These are phyloP conservation scores for Caenorhabditis sp. DNA, from an alignment of 2,888 invertebrate genomes.

Conservation along the genomic window DNA sequence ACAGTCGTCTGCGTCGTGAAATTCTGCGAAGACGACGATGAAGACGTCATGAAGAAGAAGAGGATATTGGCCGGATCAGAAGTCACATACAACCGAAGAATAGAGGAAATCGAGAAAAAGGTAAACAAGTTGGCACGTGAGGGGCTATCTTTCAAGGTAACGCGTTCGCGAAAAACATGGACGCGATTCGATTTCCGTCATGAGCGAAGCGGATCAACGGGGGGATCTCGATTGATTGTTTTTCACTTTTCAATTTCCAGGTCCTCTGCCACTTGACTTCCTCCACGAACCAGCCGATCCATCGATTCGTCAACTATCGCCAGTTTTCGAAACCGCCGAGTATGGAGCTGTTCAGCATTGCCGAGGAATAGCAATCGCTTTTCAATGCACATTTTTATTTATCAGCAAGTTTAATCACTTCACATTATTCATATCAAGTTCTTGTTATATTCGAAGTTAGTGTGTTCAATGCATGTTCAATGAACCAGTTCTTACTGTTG, in stretches of 20 bases:
- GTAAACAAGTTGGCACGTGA: constrained; percentile 6
- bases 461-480: constrained; percentile 3
- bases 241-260: not conserved
- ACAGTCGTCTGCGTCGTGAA: not conserved
- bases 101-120: constrained; percentile 4
- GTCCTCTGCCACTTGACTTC: not conserved
- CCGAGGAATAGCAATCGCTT: not conserved
- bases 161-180: not conserved
- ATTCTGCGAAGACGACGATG: not conserved
- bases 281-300: not conserved
- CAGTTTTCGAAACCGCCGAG: constrained; percentile 2
- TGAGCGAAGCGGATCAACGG: not conserved
- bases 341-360: constrained; percentile 1
- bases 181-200: not conserved
- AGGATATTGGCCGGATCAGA: not conserved
- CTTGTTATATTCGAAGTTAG: not conserved
- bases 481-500: not conserved
- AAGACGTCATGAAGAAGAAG: not conserved
- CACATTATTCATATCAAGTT: not conserved
- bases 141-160: constrained; percentile 1
- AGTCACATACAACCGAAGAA: not conserved
- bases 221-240: too few relatives aligned
- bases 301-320: not conserved
- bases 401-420: constrained; percentile 5
- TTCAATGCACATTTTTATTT: not conserved